phyloP scores from a whole-genome alignment of 2,888 invertebrate species.

The Calameuta filiformis region DNA sequence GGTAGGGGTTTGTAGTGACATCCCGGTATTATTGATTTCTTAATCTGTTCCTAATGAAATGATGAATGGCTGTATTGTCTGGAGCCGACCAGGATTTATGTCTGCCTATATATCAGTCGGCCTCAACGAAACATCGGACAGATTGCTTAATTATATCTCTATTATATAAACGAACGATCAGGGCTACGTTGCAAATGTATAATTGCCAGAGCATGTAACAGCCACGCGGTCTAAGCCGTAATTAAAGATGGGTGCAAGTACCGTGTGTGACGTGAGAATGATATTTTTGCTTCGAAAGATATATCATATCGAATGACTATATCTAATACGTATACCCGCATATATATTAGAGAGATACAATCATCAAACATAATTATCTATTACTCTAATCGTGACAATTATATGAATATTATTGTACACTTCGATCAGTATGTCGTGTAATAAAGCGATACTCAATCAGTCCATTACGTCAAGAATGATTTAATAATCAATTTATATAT shows the following conservation, averaged over 20 bases:
- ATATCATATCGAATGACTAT: neutral
- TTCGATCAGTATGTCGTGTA: neutral
- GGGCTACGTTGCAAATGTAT: neutral
- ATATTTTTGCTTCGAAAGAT: neutral
- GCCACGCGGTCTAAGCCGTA: neutral
- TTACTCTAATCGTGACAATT: neutral
- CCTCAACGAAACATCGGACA: constrained; percentile 21
- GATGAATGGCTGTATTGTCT: constrained; percentile 39
- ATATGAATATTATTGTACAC: neutral
- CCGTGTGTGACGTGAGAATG: neutral
- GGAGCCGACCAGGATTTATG: constrained; percentile 22
- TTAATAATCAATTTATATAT: neutral
- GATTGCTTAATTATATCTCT: constrained; percentile 23
- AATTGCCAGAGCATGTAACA: neutral
- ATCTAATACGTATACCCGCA: neutral
- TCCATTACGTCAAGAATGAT: neutral
- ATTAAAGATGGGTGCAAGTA: neutral
- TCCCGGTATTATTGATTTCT: constrained; percentile 41
- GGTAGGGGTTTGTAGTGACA: constrained; percentile 34
- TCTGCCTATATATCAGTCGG: constrained; percentile 17
- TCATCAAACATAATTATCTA: neutral
- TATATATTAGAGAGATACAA: neutral
- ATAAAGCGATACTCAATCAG: neutral
- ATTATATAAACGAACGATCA: constrained; percentile 5
- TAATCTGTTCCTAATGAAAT: constrained; percentile 45